phyloP scores from a whole-genome alignment of 2,888 invertebrate genomes.

The Leptopilina syphax region DNA sequence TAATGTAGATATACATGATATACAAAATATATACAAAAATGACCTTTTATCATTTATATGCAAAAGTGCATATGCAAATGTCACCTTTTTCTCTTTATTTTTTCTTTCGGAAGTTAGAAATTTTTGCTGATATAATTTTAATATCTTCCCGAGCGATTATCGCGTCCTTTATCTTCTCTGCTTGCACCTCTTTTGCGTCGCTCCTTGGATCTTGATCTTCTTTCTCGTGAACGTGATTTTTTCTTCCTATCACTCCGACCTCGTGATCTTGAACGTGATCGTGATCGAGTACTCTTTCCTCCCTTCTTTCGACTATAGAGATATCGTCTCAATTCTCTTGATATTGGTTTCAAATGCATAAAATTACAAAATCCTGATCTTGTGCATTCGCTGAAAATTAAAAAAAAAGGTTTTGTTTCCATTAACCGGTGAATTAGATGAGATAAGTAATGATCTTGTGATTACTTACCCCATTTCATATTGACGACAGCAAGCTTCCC shows the following conservation, averaged over 20 bases:
- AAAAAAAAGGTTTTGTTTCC: too few relatives aligned
- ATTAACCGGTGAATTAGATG: too few relatives aligned
- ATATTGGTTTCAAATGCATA: conserved; percentile 99
- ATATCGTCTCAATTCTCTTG: conserved; percentile 92
- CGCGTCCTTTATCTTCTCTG: conserved; percentile 75
- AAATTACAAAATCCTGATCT: conserved; percentile 99
- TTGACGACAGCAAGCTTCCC: conserved; percentile 99
- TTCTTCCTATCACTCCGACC: conserved; percentile 77
- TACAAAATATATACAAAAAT: conserved; percentile 16
- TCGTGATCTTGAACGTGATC: conserved; percentile 80
- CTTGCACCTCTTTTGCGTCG: conserved; percentile 67
- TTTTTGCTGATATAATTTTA: conserved; percentile 60
- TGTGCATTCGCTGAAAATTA: conserved; percentile 88
- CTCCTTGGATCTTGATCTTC: conserved; percentile 73
- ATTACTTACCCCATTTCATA: conserved; percentile 94
- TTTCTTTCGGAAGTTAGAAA: background rate
- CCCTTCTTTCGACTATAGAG: conserved; percentile 85
- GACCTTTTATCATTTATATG: background rate
- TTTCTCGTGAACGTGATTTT: conserved; percentile 74
- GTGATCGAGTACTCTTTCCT: conserved; percentile 76
- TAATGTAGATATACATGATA: background rate
- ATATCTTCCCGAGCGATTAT: conserved; percentile 78
- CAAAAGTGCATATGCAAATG: background rate
- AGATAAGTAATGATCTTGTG: too few relatives aligned
- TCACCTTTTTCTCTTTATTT: background rate